Evolutionary conservation across 2,888 invertebrate species (phyloP).

Genomic region (Notodonta dromedarius): DNA sequence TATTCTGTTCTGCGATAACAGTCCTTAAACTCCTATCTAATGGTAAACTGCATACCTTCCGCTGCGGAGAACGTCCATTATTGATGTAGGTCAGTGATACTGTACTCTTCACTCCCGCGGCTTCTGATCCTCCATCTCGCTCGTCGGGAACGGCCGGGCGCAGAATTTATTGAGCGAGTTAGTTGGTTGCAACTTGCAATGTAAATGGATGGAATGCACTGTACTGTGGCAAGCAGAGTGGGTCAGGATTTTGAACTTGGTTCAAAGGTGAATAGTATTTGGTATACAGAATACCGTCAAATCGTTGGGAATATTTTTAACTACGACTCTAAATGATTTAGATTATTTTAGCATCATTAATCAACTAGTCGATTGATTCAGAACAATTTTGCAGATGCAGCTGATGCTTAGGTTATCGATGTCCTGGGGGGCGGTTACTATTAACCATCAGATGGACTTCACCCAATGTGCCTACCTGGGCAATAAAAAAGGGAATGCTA

Average conservation of each 20-base stretch:
- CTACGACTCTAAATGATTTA: no score
- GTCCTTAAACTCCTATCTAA: slow-evolving; percentile 24
- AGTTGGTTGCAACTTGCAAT: slow-evolving; percentile 34
- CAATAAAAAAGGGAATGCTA: no score
- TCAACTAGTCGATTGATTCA: no score
- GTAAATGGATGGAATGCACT: background rate
- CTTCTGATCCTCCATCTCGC: slow-evolving; percentile 30
- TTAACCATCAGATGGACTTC: no score
- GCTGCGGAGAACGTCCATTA: slow-evolving; percentile 66
- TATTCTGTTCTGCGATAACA: background rate
- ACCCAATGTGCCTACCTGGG: no score
- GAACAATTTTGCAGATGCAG: no score
- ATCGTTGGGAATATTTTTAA: no score
- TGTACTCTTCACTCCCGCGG: slow-evolving; percentile 43
- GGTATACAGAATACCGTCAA: no score
- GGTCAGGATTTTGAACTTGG: background rate
- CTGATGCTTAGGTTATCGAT: no score
- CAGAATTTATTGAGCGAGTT: slow-evolving; percentile 63
- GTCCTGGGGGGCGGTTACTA: no score
- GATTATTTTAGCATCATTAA: no score
- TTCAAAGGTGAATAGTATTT: no score
- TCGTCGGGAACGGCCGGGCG: slow-evolving; percentile 41
- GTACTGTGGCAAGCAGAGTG: background rate
- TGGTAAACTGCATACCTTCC: slow-evolving; percentile 57
- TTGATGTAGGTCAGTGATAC: slow-evolving; percentile 77